Evolutionary conservation across 2,888 invertebrate species (phyloP).

Genomic region (Acronicta psi): DNA sequence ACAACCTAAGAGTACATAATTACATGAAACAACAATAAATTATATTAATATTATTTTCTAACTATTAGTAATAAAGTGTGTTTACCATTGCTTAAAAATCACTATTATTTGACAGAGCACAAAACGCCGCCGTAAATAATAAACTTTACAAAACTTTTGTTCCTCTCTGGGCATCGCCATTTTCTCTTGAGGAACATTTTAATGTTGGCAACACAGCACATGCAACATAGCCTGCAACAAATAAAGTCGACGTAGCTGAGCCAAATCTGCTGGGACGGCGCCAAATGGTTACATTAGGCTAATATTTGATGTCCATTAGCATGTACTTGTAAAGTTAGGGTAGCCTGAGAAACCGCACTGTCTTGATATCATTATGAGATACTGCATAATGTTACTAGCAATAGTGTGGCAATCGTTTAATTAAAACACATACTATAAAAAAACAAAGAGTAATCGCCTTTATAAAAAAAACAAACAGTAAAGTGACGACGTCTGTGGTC

Average conservation of each 20-base stretch:
- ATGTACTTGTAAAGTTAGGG: conserved; percentile 25
- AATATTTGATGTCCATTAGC: conserved; percentile 71
- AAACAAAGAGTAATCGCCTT: no score
- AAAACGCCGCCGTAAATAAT: conserved; percentile 33
- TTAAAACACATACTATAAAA: no score
- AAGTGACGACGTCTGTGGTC: no score
- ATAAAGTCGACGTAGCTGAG: conserved; percentile 60
- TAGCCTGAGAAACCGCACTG: conserved; percentile 24
- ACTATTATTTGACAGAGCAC: conserved; percentile 14
- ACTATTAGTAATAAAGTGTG: background rate
- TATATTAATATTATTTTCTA: background rate
- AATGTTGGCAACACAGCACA: conserved; percentile 37
- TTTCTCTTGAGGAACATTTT: conserved; percentile 46
- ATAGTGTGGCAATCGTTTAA: no score
- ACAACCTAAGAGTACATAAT: no score
- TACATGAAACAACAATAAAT: background rate
- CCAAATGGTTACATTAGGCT: conserved; percentile 74
- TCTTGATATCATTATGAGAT: conserved; percentile 26
- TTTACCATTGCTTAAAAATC: background rate
- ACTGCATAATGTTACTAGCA: conserved; percentile 6
- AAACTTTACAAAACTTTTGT: conserved; percentile 34
- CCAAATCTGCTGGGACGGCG: conserved; percentile 67
- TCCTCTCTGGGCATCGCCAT: conserved; percentile 20
- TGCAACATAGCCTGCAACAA: conserved; percentile 51
- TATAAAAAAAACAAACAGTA: no score